Base-by-base conservation (phyloP, 2,888 invertebrate species). In the Sphaeridia pumilis region DNA sequence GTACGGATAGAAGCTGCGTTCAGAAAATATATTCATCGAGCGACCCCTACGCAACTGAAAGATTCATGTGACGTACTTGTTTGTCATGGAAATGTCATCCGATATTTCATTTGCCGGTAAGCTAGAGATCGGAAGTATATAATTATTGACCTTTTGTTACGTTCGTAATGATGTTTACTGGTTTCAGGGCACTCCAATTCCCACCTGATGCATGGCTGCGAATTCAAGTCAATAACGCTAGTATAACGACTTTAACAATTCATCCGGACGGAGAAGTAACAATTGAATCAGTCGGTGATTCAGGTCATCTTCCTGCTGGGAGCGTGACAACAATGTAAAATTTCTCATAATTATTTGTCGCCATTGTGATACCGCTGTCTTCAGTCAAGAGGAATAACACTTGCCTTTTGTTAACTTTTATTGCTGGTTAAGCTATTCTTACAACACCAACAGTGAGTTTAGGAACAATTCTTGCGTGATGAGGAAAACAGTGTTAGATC, bases 141-240 rank as follows among this genome's bases (percentile, higher is more conserved):
- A 48, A 22, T 12, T 14, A 50, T 27, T 14, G 22, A 14, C 20
- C 4, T n/a, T 53, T 26, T 38, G 26, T 28, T 51, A 14, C 35
- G 31, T 31, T 31, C 14, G 7, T 31, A 31, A 7, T 31, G 31
- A 10, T 31, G 31, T 14, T 31, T 31, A 7, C 7, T 31, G 27
- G 14, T 31, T 44, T 44, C 73, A 90, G 97, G 69, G 94, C 93
- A 0, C 74, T 98, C 36, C 98, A 98, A 71, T 85, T 97, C 67
- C 95, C 95, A 0, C 85, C 94, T 0, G 95, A 98, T 72, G 97
- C 85, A 2, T 98, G 98, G 98, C 75, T 97, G 12, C 78, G 98
- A 54, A 80, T 98, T 67, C 83, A 83, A 12, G 74, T 98, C 27
- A 87, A 87, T 71, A 87, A 98, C 70, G 89, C 84, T 24, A 93